These are phyloP conservation scores for Pleuronectes platessa DNA, from an alignment of 2,113 vertebrate genomes.

Conservation along the genomic window DNA sequence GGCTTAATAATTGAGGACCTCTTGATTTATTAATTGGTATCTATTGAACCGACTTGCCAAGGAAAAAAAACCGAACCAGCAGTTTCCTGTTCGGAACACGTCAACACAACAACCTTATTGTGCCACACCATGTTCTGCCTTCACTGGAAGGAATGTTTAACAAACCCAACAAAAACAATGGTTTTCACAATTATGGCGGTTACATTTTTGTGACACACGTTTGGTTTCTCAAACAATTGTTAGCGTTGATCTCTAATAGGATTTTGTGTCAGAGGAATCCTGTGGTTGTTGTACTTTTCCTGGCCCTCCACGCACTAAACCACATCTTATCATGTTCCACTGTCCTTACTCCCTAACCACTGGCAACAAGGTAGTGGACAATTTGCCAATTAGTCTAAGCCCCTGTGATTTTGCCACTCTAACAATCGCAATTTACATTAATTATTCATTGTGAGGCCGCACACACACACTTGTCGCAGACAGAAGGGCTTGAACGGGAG, in stretches of 20 bases:
- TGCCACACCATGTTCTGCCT: background rate
- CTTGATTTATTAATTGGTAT: background rate
- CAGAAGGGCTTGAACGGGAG: conserved; percentile 47
- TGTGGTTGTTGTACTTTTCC: too few relatives aligned
- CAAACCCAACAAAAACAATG: conserved; percentile 11
- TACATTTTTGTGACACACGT: too few relatives aligned
- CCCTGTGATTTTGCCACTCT: conserved; percentile 77
- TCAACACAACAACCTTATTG: background rate
- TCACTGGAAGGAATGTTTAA: conserved; percentile 11
- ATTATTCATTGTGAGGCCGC: conserved; percentile 80
- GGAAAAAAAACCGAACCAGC: background rate
- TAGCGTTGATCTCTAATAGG: too few relatives aligned
- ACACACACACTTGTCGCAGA: conserved; percentile 51
- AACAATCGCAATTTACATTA: conserved; percentile 80
- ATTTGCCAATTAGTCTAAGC: conserved; percentile 73
- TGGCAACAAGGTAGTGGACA: conserved; percentile 59
- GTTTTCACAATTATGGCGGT: background rate
- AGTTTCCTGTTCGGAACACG: conserved; percentile 15
- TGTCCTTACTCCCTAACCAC: conserved; percentile 63
- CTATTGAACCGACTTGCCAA: background rate
- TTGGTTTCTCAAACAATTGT: background rate
- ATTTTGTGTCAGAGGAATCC: background rate
- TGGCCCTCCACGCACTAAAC: conserved; percentile 31
- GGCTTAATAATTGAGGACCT: conserved; percentile 7
- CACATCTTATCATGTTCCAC: conserved; percentile 54